Evolutionary conservation across 2,113 vertebrate species (phyloP), one percentile per base, ranked within the genome.

Genomic region (Chrysochloris asiatica): DNA sequence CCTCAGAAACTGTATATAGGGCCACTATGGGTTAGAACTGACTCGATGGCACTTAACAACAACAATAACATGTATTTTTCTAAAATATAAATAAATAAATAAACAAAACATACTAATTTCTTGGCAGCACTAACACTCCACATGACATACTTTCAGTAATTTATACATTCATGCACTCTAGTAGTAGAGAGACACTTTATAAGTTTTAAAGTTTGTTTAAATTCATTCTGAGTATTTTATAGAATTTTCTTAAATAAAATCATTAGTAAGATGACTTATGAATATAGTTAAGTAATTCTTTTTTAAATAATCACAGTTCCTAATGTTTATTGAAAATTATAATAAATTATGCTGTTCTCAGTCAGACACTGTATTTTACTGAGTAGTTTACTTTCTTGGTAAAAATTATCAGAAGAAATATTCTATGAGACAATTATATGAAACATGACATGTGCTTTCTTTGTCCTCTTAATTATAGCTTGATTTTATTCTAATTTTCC

Each of bases 171-270:
- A 24, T 5, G 67, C 1, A 21, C 19, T 12, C 5, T 33, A 38
- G 6, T 21, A 65, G 13, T n/a, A n/a, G 5, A 33, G 13, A 76
- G 2, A 17, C 8, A 38, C 0, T 24, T 10, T 4, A 2, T 4
- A 56, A 56, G 24, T 21, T 56, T 56, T 56, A 56, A 56, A 3
- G 19, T 48, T 1, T n/a, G 13, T 80, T 71, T 54, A 67, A 48
- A 30, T 22, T 12, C 1, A 6, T 41, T 47, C 30, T 45, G 33
- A 28, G 0, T 28, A 47, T 11, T 47, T 67, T 2, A 2, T 8
- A 48, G 24, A 80, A 22, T 36, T 8, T 82, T 65, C 36, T 3
- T 2, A 47, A 72, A 54, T 6, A 75, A 75, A 80, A 38, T 79
- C 30, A 50, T 88, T 10, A 30, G 13, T 67, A 54, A 83, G n/a